phyloP scores from a whole-genome alignment of 2,797 vertebrate genomes.

The Salmo trutta region DNA sequence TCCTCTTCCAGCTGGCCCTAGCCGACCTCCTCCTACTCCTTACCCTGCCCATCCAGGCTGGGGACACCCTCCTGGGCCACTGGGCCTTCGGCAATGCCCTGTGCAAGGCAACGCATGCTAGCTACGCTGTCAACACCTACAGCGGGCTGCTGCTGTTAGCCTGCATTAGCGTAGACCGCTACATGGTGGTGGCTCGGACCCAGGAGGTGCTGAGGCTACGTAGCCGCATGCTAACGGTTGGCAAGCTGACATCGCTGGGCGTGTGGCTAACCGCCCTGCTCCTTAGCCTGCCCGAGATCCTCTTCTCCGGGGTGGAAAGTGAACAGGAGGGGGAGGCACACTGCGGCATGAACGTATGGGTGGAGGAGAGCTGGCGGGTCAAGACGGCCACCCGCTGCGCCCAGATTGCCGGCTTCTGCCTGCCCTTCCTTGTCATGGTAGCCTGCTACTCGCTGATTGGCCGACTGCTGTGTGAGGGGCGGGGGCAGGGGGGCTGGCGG shows the following conservation, averaged over 20 bases:
- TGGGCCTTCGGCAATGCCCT: constrained; percentile 70
- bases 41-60: constrained; percentile 78
- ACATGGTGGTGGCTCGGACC: constrained; percentile 81
- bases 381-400: constrained; percentile 70
- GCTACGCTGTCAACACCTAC: constrained; percentile 86
- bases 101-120: constrained; percentile 75
- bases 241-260: constrained; percentile 57
- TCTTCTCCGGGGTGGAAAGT: constrained; percentile 63
- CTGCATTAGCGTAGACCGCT: constrained; percentile 90
- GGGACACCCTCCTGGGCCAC: constrained; percentile 50
- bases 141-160: constrained; percentile 88
- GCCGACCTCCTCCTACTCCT: constrained; percentile 87
- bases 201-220: constrained; percentile 64
- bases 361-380: constrained; percentile 39
- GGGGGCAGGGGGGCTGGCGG: constrained; percentile 60
- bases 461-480: constrained; percentile 72
- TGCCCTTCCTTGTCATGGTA: constrained; percentile 83
- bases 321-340: neutral
- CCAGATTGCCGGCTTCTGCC: constrained; percentile 80
- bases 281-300: constrained; percentile 84
- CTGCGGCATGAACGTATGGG: constrained; percentile 70
- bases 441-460: constrained; percentile 81
- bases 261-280: constrained; percentile 78
- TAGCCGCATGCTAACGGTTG: constrained; percentile 45
- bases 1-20: constrained; percentile 86